Percentiles rank a stretch among this genome's conserved stretches.
Evolutionary conservation across 2,797 vertebrate species (phyloP).

Genomic region (Phylloscopus collybita): DNA sequence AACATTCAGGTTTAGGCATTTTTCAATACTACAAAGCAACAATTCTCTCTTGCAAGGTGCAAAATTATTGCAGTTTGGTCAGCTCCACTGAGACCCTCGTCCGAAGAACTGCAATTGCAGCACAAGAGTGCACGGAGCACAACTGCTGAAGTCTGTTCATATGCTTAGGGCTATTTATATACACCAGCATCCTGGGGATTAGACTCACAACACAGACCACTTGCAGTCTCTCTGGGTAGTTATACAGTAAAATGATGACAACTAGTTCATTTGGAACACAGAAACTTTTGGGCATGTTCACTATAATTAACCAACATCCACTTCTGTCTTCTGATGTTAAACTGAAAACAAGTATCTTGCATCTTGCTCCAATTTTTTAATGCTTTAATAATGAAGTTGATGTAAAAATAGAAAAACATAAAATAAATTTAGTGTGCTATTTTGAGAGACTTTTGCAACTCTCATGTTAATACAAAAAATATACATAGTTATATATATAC

Average conservation of each 20-base stretch:
- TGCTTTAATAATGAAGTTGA: neutral
- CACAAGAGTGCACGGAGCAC: neutral
- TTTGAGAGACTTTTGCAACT: neutral
- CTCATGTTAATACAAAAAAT: neutral
- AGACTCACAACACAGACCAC: neutral
- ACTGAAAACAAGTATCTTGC: neutral
- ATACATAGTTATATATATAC: neutral
- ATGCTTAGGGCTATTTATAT: neutral
- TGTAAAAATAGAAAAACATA: neutral
- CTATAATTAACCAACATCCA: neutral
- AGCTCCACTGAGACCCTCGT: rapidly evolving
- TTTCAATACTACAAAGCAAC: neutral
- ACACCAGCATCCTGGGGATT: neutral
- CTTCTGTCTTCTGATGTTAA: neutral
- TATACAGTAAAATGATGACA: neutral
- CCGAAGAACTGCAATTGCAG: neutral
- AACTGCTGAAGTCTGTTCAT: neutral
- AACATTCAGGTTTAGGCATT: neutral
- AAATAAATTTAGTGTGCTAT: neutral
- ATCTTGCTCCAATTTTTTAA: neutral
- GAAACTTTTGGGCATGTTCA: neutral
- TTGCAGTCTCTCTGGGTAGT: neutral
- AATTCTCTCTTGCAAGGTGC: neutral
- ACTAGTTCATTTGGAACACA: neutral
- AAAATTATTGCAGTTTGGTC: neutral